These are phyloP conservation scores for Aricia agestis DNA, from an alignment of 1,140 invertebrate genomes.

Conservation along the genomic window DNA sequence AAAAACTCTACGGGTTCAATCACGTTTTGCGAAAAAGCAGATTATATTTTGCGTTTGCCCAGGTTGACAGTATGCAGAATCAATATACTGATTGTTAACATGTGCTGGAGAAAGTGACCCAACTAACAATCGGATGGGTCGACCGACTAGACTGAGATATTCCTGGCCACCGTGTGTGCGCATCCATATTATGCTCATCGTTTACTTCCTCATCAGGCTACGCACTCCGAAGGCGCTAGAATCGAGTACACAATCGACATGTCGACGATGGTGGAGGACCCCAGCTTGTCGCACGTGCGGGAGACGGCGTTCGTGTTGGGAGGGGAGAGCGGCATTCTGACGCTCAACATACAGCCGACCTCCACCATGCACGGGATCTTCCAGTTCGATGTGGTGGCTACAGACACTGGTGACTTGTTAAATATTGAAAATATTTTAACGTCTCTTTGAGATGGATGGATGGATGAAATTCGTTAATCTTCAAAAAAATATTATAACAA, in stretches of 20 bases:
- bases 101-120: too few relatives aligned
- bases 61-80: too few relatives aligned
- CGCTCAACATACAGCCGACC: conserved; percentile 67
- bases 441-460: too few relatives aligned
- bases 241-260: conserved; percentile 65
- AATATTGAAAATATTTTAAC: neutral
- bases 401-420: conserved; percentile 59
- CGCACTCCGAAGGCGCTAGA: conserved; percentile 66
- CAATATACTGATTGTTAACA: too few relatives aligned
- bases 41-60: too few relatives aligned
- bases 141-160: too few relatives aligned
- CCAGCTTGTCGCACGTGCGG: conserved; percentile 44
- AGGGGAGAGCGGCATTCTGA: conserved; percentile 55
- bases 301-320: conserved; percentile 64
- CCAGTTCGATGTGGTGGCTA: conserved; percentile 72
- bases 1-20: too few relatives aligned
- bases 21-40: too few relatives aligned
- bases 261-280: conserved; percentile 52
- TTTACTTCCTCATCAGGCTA: conserved; percentile 53
- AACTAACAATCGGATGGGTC: too few relatives aligned
- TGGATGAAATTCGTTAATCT: too few relatives aligned
- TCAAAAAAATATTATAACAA: neutral
- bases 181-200: neutral
- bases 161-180: too few relatives aligned
- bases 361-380: conserved; percentile 77